These are phyloP conservation scores for Drosophila koepferae DNA, from an alignment of 2,888 invertebrate species.

Conservation along the genomic window DNA sequence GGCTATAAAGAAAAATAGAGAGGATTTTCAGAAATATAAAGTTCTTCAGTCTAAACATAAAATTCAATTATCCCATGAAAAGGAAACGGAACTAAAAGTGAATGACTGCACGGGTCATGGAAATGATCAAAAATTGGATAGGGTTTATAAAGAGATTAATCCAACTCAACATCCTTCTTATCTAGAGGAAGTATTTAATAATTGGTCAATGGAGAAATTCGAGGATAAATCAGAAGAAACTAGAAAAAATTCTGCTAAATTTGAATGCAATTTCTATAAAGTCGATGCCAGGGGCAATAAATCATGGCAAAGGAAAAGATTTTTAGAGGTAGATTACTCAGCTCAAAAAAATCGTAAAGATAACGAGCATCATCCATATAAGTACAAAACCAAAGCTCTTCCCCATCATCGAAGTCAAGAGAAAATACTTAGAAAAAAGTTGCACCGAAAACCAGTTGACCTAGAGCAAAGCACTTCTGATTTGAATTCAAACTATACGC, in stretches of 20 bases:
- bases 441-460: background rate
- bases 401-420: background rate
- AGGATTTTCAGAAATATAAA: background rate
- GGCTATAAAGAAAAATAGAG: background rate
- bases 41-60: background rate
- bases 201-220: background rate
- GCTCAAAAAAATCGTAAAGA: background rate
- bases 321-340: background rate
- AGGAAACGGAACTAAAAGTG: background rate
- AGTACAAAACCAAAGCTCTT: background rate
- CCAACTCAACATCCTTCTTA: background rate
- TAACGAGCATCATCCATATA: background rate
- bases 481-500: background rate
- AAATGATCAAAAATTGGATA: background rate
- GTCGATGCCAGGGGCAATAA: background rate
- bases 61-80: too few relatives aligned
- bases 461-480: background rate
- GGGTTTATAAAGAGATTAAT: background rate
- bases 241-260: background rate
- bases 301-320: background rate
- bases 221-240: background rate
- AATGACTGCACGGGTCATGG: background rate
- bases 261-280: constrained; percentile 4
- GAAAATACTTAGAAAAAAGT: background rate
- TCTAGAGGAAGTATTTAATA: background rate